Percentiles rank a stretch among this genome's conserved stretches.
phyloP scores from a whole-genome alignment of 2,113 vertebrate species.

The Macquaria australasica region DNA sequence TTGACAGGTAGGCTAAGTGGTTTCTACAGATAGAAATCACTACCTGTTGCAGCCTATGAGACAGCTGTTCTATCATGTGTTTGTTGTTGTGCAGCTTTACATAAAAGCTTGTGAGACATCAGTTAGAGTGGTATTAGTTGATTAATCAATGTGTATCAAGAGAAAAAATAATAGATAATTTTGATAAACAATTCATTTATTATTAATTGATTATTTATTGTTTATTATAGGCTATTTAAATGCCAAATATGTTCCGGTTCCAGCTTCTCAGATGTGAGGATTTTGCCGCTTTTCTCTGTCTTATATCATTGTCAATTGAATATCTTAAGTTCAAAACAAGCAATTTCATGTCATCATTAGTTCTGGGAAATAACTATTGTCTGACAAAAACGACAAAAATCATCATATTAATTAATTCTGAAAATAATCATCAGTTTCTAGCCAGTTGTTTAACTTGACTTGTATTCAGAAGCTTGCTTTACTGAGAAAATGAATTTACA shows the following conservation, averaged over 20 bases:
- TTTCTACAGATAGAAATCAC: not conserved
- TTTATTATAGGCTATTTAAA: not conserved
- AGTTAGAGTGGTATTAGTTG: too few relatives aligned
- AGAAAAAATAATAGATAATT: not conserved
- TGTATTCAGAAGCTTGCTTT: not conserved
- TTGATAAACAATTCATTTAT: not conserved
- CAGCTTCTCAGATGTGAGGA: not conserved
- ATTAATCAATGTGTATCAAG: not conserved
- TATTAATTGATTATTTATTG: too few relatives aligned
- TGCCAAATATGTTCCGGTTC: not conserved
- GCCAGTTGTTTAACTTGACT: not conserved
- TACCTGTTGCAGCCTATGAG: not conserved
- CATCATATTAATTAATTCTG: not conserved
- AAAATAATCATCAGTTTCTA: not conserved
- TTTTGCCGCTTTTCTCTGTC: not conserved
- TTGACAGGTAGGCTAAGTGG: slow-evolving; percentile 2
- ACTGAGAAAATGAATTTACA: not conserved
- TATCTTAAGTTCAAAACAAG: not conserved
- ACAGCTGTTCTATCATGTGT: not conserved
- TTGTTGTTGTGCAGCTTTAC: not conserved
- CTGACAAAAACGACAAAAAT: too few relatives aligned
- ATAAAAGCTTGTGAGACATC: not conserved
- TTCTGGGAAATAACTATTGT: not conserved
- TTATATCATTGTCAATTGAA: too few relatives aligned
- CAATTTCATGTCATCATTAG: not conserved